Base-by-base conservation (phyloP, 2,113 vertebrate species). In the Sporophila hypoxantha region DNA sequence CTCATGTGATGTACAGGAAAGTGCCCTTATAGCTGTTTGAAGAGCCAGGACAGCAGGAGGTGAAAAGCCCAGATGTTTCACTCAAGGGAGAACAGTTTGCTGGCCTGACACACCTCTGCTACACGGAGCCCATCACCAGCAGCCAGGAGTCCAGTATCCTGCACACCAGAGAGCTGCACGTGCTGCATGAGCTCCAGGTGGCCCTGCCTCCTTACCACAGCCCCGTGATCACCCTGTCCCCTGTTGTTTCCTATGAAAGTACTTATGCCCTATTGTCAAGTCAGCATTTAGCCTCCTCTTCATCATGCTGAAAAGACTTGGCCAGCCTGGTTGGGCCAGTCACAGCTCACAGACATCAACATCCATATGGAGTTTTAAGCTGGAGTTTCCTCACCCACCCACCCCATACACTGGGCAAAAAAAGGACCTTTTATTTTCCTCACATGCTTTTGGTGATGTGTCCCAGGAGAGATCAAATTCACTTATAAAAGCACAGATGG, bases 391-490 rank as follows among this genome's bases (percentile, higher is more conserved):
- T 37, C 44, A 44, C 17, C 12, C 7, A 44, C 12, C 46, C 29
- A n/a, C 16, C 20, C 20, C 18, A 57, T 65, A 34, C 22, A 16
- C 36, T 60, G 44, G 62, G 27, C 62, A 64, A 64, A 83, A 47
- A 55, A 77, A 68, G 3, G n/a, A 49, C 59, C 37, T 69, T 93
- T 86, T 87, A 26, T 76, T 84, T 94, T 66, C 29, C 39, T 81
- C 34, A 30, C 9, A 42, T 70, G 18, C 39, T 76, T 66, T 70
- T 44, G 37, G 36, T 53, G 50, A 68, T 77, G 41, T 49, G 53
- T 75, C 87, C 39, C 74, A 92, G 76, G 56, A 85, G 88, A 92
- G 80, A 94, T 93, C 88, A 69, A 75, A 91, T 94, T 95, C 69
- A 46, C 86, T 69, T 83, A 75, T 8, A 90, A 88, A 87, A 93